Evolutionary conservation across 2,113 vertebrate species (phyloP).

Genomic region (Triplophysa tibetana): DNA sequence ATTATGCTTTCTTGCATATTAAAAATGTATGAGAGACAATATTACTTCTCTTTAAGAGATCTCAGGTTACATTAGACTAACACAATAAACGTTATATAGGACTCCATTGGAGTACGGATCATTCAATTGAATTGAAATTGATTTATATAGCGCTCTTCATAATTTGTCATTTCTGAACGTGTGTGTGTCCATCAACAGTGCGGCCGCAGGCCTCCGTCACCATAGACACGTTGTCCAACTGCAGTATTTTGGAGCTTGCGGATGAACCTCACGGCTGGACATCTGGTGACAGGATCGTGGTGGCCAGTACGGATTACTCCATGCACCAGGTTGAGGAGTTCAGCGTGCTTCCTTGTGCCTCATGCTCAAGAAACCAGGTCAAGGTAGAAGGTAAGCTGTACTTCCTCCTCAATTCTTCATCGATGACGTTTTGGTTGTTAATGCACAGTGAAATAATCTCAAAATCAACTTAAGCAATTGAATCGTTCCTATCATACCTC

Average conservation of each 20-base stretch:
- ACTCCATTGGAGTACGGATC: too few species aligned
- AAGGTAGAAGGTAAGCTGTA: conserved; percentile 83
- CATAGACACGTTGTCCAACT: conserved; percentile 70
- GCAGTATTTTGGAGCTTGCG: conserved; percentile 81
- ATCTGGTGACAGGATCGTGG: conserved; percentile 83
- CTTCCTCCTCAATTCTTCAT: background rate
- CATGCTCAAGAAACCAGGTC: conserved; percentile 80
- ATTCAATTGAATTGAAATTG: too few species aligned
- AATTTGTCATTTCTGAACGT: too few species aligned
- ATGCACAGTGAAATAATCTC: background rate
- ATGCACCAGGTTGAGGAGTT: conserved; percentile 98
- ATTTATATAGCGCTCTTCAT: too few species aligned
- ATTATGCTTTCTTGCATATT: too few species aligned
- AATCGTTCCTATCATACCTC: too few species aligned
- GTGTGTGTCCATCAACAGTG: conserved; percentile 68
- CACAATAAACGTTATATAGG: too few species aligned
- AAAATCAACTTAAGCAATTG: too few species aligned
- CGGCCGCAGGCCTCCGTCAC: conserved; percentile 86
- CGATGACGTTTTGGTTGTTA: background rate
- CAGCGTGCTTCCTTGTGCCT: conserved; percentile 82
- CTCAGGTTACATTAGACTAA: too few species aligned
- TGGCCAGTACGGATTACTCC: conserved; percentile 96
- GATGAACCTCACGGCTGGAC: conserved; percentile 87
- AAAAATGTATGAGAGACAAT: too few species aligned
- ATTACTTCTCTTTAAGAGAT: too few species aligned